A percentile compares a stretch with the other conserved stretches of the same genome.
phyloP scores from a whole-genome alignment of 2,888 invertebrate genomes.

The Abrostola triplasia region DNA sequence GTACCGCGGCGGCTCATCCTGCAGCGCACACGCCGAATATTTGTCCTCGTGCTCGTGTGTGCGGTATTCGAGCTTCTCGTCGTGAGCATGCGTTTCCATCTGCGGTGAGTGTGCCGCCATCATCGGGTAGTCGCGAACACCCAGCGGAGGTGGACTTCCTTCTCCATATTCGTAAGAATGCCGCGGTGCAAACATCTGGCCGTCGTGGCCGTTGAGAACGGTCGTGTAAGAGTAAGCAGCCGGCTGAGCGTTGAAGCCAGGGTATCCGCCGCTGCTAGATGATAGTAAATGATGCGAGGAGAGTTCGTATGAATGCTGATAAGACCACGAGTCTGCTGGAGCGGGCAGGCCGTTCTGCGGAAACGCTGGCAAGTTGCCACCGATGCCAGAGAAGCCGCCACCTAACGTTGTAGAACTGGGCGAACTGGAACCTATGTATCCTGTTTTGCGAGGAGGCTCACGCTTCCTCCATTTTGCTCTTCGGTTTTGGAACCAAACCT shows the following conservation, averaged over 20 bases:
- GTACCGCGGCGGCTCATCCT: constrained; percentile 87
- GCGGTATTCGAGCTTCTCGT: constrained; percentile 83
- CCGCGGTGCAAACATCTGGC: constrained; percentile 91
- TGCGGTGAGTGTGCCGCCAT: constrained; percentile 90
- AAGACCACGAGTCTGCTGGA: constrained; percentile 94
- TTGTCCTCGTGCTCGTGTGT: constrained; percentile 84
- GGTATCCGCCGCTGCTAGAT: constrained; percentile 90
- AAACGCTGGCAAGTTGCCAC: constrained; percentile 85
- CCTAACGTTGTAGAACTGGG: constrained; percentile 91
- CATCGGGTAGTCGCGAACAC: constrained; percentile 90
- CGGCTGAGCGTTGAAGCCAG: constrained; percentile 89
- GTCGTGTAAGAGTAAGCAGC: constrained; percentile 90
- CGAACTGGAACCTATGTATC: constrained; percentile 91
- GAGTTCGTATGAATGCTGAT: constrained; percentile 93
- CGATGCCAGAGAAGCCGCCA: constrained; percentile 88
- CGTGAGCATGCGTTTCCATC: constrained; percentile 86
- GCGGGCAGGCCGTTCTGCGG: constrained; percentile 89
- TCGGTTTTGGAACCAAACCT: constrained; percentile 96
- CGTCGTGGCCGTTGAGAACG: constrained; percentile 92
- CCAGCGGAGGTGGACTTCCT: constrained; percentile 90
- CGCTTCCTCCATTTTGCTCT: constrained; percentile 98
- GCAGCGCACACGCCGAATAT: constrained; percentile 82
- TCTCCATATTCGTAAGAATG: constrained; percentile 89
- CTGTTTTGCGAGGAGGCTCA: constrained; percentile 97
- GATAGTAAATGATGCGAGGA: constrained; percentile 93